These are phyloP conservation scores for Buceros bicornis DNA, from an alignment of 2,797 vertebrate genomes.

Conservation along the genomic window DNA sequence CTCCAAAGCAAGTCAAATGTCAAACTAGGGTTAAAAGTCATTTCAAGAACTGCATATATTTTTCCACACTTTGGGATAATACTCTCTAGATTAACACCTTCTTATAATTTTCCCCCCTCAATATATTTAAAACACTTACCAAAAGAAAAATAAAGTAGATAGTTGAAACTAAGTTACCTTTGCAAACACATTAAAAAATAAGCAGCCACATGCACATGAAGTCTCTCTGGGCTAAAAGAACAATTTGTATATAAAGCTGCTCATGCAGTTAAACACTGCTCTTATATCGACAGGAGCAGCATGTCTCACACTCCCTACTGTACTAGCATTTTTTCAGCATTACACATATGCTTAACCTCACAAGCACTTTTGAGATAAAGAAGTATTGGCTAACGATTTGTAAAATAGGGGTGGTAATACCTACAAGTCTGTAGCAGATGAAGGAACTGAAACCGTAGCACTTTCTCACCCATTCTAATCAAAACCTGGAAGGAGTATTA, in stretches of 20 bases:
- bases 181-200: not conserved
- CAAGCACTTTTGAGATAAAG: not conserved
- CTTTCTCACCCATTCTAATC: not conserved
- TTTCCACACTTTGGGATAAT: conserved; percentile 8
- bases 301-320: not conserved
- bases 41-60: conserved; percentile 19
- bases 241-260: not conserved
- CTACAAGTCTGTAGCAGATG: not conserved
- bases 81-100: not conserved
- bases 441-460: not conserved
- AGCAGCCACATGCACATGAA: not conserved
- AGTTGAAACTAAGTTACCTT: not conserved
- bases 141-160: not conserved
- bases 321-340: not conserved
- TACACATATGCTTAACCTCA: not conserved
- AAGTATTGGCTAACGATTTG: not conserved
- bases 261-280: not conserved
- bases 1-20: conserved; percentile 34
- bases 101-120: not conserved
- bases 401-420: not conserved
- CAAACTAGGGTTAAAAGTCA: conserved; percentile 51
- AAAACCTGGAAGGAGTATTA: not conserved
- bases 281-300: not conserved
- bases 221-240: not conserved
- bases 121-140: not conserved